Evolutionary conservation across 1,140 invertebrate species (phyloP).

Genomic region (Pogonomyrmex californicus): DNA sequence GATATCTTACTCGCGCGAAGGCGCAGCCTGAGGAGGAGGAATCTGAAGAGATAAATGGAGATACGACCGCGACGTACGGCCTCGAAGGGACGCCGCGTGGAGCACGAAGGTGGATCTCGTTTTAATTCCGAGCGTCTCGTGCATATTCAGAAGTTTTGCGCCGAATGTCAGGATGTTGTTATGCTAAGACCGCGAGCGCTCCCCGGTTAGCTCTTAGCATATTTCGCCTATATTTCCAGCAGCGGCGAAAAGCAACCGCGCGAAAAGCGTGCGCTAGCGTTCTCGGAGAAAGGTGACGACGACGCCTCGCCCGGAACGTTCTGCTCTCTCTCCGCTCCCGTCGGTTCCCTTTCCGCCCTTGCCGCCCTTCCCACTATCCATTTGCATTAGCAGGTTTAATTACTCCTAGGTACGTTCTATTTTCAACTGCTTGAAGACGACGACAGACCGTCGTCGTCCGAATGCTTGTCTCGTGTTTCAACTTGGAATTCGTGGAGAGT

Average conservation of each 20-base stretch:
- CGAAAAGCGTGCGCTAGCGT: slow-evolving; percentile 45
- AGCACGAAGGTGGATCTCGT: slow-evolving; percentile 65
- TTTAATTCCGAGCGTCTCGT: slow-evolving; percentile 72
- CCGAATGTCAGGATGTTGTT: slow-evolving; percentile 81
- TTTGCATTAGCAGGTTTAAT: slow-evolving; percentile 78
- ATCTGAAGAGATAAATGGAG: slow-evolving; percentile 13
- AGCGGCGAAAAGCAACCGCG: slow-evolving; percentile 51
- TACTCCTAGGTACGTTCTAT: slow-evolving; percentile 66
- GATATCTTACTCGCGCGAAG: slow-evolving; percentile 24
- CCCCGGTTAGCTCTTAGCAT: slow-evolving; percentile 78
- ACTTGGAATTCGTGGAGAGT: slow-evolving; percentile 32
- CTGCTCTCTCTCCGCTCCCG: slow-evolving; percentile 18
- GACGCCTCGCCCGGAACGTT: neutral
- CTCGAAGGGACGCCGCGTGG: slow-evolving; percentile 13
- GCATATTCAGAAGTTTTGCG: slow-evolving; percentile 81
- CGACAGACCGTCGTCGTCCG: slow-evolving; percentile 18
- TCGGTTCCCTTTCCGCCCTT: neutral
- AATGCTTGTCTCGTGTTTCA: slow-evolving; percentile 62
- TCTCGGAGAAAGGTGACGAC: slow-evolving; percentile 6
- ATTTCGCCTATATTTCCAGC: slow-evolving; percentile 81
- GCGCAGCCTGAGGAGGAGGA: no score
- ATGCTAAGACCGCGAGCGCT: slow-evolving; percentile 79
- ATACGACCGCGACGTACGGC: slow-evolving; percentile 9
- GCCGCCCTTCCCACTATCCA: slow-evolving; percentile 39
- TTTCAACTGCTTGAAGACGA: slow-evolving; percentile 60